Base-by-base conservation (phyloP, 23 tunicate species). In the Clavelina lepadiformis region DNA sequence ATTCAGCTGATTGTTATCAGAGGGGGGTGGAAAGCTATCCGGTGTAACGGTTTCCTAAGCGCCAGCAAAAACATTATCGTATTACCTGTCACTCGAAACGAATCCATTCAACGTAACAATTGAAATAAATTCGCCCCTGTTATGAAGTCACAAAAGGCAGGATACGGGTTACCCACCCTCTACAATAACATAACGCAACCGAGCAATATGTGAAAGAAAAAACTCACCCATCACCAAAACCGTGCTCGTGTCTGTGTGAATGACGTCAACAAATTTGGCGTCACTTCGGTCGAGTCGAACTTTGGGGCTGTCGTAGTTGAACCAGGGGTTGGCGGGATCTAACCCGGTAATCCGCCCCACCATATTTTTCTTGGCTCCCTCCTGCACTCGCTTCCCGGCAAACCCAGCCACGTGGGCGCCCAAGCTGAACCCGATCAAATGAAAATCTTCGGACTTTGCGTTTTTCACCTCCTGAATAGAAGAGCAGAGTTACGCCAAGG, bases 381-480 rank as follows among this genome's bases (percentile, higher is more conserved):
- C 33, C 44, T 71, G 81, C 24, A 89, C 65, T 31, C 56, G 73
- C 38, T 89, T 89, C 23, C 97, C 97, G 31, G 97, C 83, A 56
- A 89, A 89, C 11, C 97, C 97, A 4, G 97, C 89, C 31, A 89
- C 97, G 46, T 89, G 97, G n/a, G 97, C 97, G 7, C 97, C 97
- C 34, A 89, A 61, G 59, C 97, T 89, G 68, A 89, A 89, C 30
- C 97, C 97, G 49, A 89, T 81, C 25, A 89, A 27, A 68, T 89
- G 97, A 33, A 89, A 81, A 55, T 75, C 80, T 41, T 57, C 58
- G 25, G 89, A 72, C 26, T 68, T 34, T 5, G 78, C 83, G 32
- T 50, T 54, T 32, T 51, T 68, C 1, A 62, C 69, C 31, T 46
- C 74, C 97, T 89, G 44, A 23, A 69, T 55, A 58, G 33, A 33